Percentiles rank a stretch among this genome's conserved stretches.
These are phyloP conservation scores for Halocynthia aurantium DNA, from an alignment of 23 tunicate species.

Conservation along the genomic window DNA sequence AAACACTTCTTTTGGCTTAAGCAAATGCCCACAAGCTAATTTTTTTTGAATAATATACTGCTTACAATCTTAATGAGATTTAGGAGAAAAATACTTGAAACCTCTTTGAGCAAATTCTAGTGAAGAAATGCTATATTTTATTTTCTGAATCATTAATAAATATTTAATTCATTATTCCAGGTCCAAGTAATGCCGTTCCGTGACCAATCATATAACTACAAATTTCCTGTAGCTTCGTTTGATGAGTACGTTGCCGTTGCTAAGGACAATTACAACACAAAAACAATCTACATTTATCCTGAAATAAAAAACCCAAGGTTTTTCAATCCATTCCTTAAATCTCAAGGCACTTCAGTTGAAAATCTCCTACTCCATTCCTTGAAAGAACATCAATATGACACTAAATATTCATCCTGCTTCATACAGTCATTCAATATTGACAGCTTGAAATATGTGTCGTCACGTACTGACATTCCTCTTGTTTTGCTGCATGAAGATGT, in stretches of 20 bases:
- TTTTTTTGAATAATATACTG: too few relatives aligned
- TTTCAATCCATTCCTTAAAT: slow-evolving; percentile 20
- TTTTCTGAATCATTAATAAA: too few relatives aligned
- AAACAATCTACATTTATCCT: slow-evolving; percentile 38
- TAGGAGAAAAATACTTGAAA: too few relatives aligned
- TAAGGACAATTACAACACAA: slow-evolving; percentile 12
- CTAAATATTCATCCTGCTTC: slow-evolving; percentile 38
- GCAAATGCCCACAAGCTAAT: too few relatives aligned
- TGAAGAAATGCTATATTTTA: too few relatives aligned
- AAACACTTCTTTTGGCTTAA: too few relatives aligned
- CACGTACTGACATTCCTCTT: slow-evolving; percentile 53
- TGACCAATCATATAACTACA: slow-evolving; percentile 33
- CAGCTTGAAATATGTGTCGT: slow-evolving; percentile 56
- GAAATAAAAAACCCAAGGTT: slow-evolving; percentile 49
- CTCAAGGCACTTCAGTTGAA: slow-evolving; percentile 48
- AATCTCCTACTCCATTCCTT: slow-evolving; percentile 55
- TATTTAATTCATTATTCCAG: slow-evolving; percentile 3
- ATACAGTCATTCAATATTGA: slow-evolving; percentile 64
- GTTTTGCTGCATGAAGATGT: slow-evolving; percentile 22
- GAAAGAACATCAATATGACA: slow-evolving; percentile 46
- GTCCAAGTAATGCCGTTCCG: slow-evolving; percentile 29
- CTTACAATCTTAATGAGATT: too few relatives aligned
- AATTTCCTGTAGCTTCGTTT: slow-evolving; percentile 26
- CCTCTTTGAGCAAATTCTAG: too few relatives aligned
- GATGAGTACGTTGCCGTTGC: slow-evolving; percentile 42